Base-by-base conservation (phyloP, 2,888 invertebrate species). In the Rugalucina vietnamica region DNA sequence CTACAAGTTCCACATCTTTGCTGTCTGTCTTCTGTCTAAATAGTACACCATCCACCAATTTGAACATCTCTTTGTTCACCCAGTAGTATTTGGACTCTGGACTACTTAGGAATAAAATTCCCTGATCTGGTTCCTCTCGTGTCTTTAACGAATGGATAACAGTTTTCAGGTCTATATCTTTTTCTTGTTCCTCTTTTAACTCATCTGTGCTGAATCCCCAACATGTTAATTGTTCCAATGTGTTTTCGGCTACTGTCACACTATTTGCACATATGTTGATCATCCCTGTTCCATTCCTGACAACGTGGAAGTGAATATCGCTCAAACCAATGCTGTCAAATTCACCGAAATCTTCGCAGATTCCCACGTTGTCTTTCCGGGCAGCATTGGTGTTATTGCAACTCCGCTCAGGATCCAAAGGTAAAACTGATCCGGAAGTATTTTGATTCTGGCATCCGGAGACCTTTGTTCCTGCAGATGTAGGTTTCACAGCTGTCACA, bases 11-110 rank as follows among this genome's bases (percentile, higher is more conserved):
- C 32, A 70, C 24, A 69, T 70, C 77, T 27, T 21, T 50, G 3
- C 21, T 5, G 5, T 57, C 76, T 34, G 39, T n/a, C n/a, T 76
- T 43, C 24, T 3, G 34, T 43, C 60, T 3, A 39, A 76, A 76
- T 2, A 76, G 37, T 32, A 76, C 76, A 2, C 76, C 60, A 12
- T 76, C 76, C 0, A 57, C 18, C 29, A 76, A 21, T 27, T 34
- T n/a, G 27, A 57, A 76, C 34, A 39, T 4, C 29, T 73, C 73
- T 76, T 65, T 76, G 27, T 76, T 76, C 14, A 76, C 21, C 76
- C 76, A 76, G 60, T 60, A 76, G 32, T 27, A 34, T 32, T 76
- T 76, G 1, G 27, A 14, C 5, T 54, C 69, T 21, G 69, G 36
- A 21, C 69, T 27, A 32, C 5, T 27, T 14, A 69, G 10, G 29